Base-by-base conservation (phyloP, 2,113 vertebrate genomes). In the Rynchops niger region DNA sequence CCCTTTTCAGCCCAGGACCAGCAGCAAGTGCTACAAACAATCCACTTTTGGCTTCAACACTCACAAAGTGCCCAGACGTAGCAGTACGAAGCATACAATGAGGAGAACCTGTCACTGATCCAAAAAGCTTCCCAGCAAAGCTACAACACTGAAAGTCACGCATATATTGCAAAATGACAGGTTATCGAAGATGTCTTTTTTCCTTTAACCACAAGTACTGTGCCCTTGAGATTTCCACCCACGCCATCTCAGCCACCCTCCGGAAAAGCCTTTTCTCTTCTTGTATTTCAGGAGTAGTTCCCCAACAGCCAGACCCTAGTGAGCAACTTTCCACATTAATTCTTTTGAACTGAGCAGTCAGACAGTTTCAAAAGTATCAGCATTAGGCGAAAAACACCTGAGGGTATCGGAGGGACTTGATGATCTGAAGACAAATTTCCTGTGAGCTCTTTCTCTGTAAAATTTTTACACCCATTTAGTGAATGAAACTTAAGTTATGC, bases 71-170 rank as follows among this genome's bases (percentile, higher is more conserved):
- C 73, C 93, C 73, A 84, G 36, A 61, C 1, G 2, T 15, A 95
- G 69, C 65, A 78, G 36, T 16, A 74, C 16, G 67, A 86, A 94
- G 59, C 23, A 72, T 69, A 88, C 23, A 63, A 72, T n/a, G 36
- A 93, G 20, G 34, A 74, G 91, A 93, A 66, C 22, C 69, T 89
- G 82, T 82, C 84, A 71, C 12, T 45, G 86, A 87, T 87, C 71
- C 85, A 94, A 85, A 95, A 85, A 69, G 70, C 73, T 94, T 92
- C 85, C 85, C 53, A 82, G 92, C 40, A 92, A 91, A 94, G 76
- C 78, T 82, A 50, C 55, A 81, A 82, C 56, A 90, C 61, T 59
- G 61, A 63, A 95, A 95, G 74, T 89, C 84, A 89, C 4, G 5
- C 11, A 16, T 34, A 56, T 20, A 83, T 43, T 86, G 83, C 15